phyloP scores from a whole-genome alignment of 2,888 invertebrate genomes.

The Strigamia maritima region DNA sequence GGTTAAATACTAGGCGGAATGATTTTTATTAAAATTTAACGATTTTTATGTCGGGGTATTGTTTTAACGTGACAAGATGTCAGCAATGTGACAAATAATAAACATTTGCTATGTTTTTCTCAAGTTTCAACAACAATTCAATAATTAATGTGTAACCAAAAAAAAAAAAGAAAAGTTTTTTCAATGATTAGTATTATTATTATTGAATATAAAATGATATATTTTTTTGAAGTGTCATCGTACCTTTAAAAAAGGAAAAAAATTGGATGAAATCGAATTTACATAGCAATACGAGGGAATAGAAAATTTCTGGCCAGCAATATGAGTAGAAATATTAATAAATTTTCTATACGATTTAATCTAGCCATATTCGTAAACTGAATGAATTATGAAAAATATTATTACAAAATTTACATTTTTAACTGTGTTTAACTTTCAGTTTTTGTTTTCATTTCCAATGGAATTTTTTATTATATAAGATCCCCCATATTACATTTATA shows the following conservation, averaged over 20 bases:
- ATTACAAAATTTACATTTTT: neutral
- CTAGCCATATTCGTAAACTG: neutral
- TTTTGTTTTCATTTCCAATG: neutral
- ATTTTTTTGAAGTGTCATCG: no score
- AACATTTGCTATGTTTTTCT: neutral
- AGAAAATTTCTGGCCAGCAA: neutral
- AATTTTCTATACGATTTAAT: neutral
- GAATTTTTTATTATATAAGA: neutral
- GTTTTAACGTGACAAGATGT: no score
- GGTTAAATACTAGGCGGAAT: no score
- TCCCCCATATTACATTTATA: no score
- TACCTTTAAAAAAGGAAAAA: neutral
- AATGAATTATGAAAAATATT: neutral
- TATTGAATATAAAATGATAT: no score
- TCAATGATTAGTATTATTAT: no score
- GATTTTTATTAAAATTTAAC: no score
- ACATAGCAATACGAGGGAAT: neutral
- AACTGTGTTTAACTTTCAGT: neutral
- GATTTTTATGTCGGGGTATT: no score
- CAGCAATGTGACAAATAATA: no score
- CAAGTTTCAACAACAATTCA: no score
- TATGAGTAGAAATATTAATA: slow-evolving; percentile 3
- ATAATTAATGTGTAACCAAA: no score
- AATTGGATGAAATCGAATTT: neutral
- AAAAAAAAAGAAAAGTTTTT: no score